phyloP scores from a whole-genome alignment of 1,140 invertebrate species.

The Drosophila novamexicana region DNA sequence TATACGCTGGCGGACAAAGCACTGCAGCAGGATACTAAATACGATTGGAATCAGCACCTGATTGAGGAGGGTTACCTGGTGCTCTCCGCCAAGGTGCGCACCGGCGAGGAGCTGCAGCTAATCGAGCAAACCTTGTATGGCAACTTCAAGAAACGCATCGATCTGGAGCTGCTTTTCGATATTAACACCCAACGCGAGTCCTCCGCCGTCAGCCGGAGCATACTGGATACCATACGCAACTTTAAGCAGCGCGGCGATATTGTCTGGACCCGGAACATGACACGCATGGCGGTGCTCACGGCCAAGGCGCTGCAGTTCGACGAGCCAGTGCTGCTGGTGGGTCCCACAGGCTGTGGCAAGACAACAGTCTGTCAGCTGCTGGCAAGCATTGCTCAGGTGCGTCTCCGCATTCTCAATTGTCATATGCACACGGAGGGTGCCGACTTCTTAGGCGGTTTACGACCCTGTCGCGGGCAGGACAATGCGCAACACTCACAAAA shows the following conservation, averaged over 20 bases:
- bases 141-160: slow-evolving; percentile 92
- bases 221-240: slow-evolving; percentile 89
- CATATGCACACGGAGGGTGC: slow-evolving; percentile 99
- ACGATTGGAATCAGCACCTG: slow-evolving; percentile 99
- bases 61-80: slow-evolving; percentile 99
- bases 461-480: slow-evolving; percentile 91
- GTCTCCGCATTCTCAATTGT: slow-evolving; percentile 95
- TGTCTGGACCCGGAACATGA: slow-evolving; percentile 97
- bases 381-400: slow-evolving; percentile 88
- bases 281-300: slow-evolving; percentile 95
- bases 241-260: slow-evolving; percentile 90
- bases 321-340: slow-evolving; percentile 98
- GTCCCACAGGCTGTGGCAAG: slow-evolving; percentile 99
- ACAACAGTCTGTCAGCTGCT: slow-evolving; percentile 98
- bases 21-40: slow-evolving; percentile 86
- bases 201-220: slow-evolving; percentile 90
- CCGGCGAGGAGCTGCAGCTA: slow-evolving; percentile 90
- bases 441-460: slow-evolving; percentile 97
- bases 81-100: slow-evolving; percentile 96
- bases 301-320: slow-evolving; percentile 95
- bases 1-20: slow-evolving; percentile 90
- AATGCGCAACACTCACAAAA: slow-evolving; percentile 82
- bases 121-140: slow-evolving; percentile 93
- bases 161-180: slow-evolving; percentile 91
- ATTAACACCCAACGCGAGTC: slow-evolving; percentile 86